Evolutionary conservation across 2,888 invertebrate genomes (phyloP).

Genomic region (Harpagoxenus sublaevis): DNA sequence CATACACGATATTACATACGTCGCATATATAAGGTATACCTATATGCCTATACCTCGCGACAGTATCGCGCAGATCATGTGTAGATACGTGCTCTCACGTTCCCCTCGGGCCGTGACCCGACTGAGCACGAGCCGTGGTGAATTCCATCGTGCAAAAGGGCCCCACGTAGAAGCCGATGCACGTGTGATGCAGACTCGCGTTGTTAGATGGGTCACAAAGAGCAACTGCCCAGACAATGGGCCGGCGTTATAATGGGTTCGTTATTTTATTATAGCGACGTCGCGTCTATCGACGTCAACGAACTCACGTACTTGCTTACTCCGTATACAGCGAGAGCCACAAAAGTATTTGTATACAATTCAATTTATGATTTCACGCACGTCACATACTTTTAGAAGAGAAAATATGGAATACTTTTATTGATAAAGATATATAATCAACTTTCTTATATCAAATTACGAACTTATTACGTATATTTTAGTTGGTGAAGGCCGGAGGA

Average conservation of each 20-base stretch:
- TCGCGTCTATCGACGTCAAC: slow-evolving; percentile 26
- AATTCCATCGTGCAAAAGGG: slow-evolving; percentile 62
- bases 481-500: background rate
- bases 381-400: background rate
- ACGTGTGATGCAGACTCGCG: slow-evolving; percentile 21
- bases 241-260: slow-evolving; percentile 34
- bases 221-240: slow-evolving; percentile 46
- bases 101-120: slow-evolving; percentile 61
- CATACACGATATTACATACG: slow-evolving; percentile 44
- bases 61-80: slow-evolving; percentile 50
- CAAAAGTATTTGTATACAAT: background rate
- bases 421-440: background rate
- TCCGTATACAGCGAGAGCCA: background rate
- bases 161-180: slow-evolving; percentile 5
- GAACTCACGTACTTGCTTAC: slow-evolving; percentile 9
- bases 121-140: slow-evolving; percentile 59
- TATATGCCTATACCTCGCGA: slow-evolving; percentile 34
- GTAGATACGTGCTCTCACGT: slow-evolving; percentile 59
- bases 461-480: background rate
- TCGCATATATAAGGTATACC: slow-evolving; percentile 5
- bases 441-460: background rate
- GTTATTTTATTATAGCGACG: slow-evolving; percentile 29
- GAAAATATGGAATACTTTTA: background rate
- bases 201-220: slow-evolving; percentile 49
- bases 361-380: background rate